These are phyloP conservation scores for Embidobia sp. DNA, from an alignment of 2,888 invertebrate species.

Conservation along the genomic window DNA sequence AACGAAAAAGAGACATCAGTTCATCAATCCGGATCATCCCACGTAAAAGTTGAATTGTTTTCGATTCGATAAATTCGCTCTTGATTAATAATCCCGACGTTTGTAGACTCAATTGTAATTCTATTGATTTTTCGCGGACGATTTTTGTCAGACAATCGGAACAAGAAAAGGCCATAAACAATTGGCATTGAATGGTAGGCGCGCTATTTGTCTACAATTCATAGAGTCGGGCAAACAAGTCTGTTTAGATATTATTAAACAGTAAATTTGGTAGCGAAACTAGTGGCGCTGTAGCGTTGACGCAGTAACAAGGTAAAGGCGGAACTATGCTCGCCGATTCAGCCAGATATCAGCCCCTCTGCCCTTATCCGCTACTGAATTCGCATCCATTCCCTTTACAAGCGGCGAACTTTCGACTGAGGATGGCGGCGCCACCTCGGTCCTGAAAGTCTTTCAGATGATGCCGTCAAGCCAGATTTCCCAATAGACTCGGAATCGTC, in stretches of 20 bases:
- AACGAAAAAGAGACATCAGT: too few species aligned
- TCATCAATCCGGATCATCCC: too few species aligned
- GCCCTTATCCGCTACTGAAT: conserved; percentile 62
- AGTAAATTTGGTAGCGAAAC: conserved; percentile 75
- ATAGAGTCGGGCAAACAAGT: conserved; percentile 62
- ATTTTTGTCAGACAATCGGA: too few species aligned
- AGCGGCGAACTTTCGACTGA: conserved; percentile 57
- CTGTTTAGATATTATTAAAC: conserved; percentile 80
- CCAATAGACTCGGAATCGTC: conserved; percentile 54
- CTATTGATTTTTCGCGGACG: too few species aligned
- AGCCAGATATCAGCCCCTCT: conserved; percentile 63
- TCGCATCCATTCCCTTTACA: conserved; percentile 59
- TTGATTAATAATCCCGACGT: too few species aligned
- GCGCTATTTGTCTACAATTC: conserved; percentile 57
- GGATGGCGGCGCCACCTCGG: conserved; percentile 52
- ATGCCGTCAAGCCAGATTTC: conserved; percentile 56
- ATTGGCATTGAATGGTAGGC: neutral
- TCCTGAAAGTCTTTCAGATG: conserved; percentile 54
- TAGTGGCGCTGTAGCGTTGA: conserved; percentile 77
- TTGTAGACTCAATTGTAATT: too few species aligned
- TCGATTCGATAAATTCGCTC: too few species aligned
- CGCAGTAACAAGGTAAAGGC: conserved; percentile 80
- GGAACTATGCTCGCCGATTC: conserved; percentile 73
- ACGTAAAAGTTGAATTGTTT: too few species aligned
- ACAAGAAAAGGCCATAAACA: too few species aligned